These are phyloP conservation scores for Nibea albiflora DNA, from an alignment of 2,113 vertebrate species.

Conservation along the genomic window DNA sequence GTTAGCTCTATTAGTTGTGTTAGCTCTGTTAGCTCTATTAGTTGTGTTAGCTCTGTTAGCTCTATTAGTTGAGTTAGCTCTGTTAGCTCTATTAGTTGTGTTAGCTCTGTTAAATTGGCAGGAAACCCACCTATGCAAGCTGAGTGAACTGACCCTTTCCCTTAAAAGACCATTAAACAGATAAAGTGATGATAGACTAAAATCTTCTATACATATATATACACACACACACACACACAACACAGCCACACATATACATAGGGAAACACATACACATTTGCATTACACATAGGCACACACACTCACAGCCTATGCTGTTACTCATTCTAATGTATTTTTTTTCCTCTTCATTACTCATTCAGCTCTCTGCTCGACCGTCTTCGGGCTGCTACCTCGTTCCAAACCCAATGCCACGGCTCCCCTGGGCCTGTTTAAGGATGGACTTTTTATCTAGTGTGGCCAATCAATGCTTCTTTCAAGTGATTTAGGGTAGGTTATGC, in stretches of 20 bases:
- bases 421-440: conserved; percentile 57
- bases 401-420: conserved; percentile 38
- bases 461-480: conserved; percentile 61
- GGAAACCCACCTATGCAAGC: too few relatives aligned
- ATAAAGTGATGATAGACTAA: neutral
- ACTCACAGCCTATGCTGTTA: conserved; percentile 8
- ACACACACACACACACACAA: too few relatives aligned
- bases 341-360: conserved; percentile 54
- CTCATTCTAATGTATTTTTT: conserved; percentile 40
- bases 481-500: conserved; percentile 47
- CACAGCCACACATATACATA: too few relatives aligned
- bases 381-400: conserved; percentile 18
- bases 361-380: conserved; percentile 34
- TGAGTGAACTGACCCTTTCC: neutral
- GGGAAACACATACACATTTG: neutral
- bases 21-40: too few relatives aligned
- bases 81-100: too few relatives aligned
- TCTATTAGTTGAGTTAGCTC: too few relatives aligned
- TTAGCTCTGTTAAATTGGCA: too few relatives aligned
- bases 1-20: too few relatives aligned
- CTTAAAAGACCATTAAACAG: neutral
- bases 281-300: neutral
- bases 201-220: too few relatives aligned
- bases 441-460: conserved; percentile 60
- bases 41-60: too few relatives aligned